These are phyloP conservation scores for Cossypha polioptera DNA, from an alignment of 2,797 vertebrate species.

Conservation along the genomic window DNA sequence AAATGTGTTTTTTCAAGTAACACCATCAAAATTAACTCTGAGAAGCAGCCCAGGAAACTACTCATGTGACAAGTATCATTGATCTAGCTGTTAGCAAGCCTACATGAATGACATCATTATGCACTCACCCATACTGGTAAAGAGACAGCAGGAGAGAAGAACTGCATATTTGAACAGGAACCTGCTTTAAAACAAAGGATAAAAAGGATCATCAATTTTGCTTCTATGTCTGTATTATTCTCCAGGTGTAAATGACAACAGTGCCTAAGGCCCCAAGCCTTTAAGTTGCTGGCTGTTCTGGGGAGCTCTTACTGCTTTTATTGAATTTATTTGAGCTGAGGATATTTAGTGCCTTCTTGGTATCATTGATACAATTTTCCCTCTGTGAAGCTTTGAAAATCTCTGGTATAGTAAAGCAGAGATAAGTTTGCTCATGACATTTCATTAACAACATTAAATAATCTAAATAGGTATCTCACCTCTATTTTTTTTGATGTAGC, in stretches of 20 bases:
- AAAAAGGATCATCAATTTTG: not conserved
- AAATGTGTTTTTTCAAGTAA: constrained; percentile 5
- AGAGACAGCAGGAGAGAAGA: not conserved
- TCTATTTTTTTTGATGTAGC: not conserved
- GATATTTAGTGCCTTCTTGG: not conserved
- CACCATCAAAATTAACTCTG: not conserved
- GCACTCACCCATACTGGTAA: not conserved
- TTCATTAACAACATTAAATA: not conserved
- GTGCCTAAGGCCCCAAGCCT: not conserved
- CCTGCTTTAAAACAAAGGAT: not conserved
- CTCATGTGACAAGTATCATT: constrained; percentile 28
- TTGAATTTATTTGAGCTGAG: not conserved
- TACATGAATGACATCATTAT: constrained; percentile 8
- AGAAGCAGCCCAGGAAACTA: constrained; percentile 10
- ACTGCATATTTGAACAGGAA: not conserved
- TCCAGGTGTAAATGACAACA: not conserved
- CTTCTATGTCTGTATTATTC: not conserved
- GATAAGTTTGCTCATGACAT: not conserved
- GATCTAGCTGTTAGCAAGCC: not conserved
- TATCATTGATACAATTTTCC: not conserved
- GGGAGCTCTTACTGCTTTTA: not conserved
- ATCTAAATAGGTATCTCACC: not conserved
- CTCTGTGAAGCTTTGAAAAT: not conserved
- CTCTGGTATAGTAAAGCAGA: not conserved
- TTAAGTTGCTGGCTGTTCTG: not conserved